Conservation (phyloP, 2,113 vertebrate species). For the Pipra filicauda region DNA sequence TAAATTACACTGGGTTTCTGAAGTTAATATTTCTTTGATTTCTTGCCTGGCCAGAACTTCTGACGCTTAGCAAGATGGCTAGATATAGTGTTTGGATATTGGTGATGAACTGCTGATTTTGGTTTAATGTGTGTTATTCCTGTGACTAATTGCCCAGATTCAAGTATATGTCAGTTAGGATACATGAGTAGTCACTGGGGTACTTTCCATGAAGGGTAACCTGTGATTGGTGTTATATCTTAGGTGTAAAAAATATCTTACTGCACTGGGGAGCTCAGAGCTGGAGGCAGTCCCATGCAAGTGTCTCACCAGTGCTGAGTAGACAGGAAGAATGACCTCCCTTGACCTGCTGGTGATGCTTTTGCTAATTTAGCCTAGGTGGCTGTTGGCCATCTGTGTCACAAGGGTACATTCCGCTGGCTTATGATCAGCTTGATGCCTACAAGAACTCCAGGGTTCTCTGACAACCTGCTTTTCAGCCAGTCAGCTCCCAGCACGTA, state of each 20-base stretch:
- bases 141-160: neutral
- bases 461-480: neutral
- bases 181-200: neutral
- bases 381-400: neutral
- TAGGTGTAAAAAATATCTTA: neutral
- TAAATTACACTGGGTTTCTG: fast-evolving
- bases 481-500: neutral
- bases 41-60: neutral
- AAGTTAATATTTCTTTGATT: neutral
- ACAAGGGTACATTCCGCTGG: neutral
- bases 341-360: neutral
- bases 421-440: neutral
- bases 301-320: neutral
- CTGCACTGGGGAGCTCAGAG: neutral
- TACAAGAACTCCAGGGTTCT: neutral
- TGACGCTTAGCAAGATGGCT: neutral
- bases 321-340: neutral
- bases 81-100: neutral
- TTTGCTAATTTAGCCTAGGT: neutral
- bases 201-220: neutral
- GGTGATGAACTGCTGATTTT: neutral
- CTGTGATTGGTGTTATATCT: fast-evolving
- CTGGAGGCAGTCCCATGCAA: neutral
- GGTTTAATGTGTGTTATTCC: neutral
- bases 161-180: neutral